Conservation (phyloP, 1,140 invertebrate genomes). For the Grapholita molesta region DNA sequence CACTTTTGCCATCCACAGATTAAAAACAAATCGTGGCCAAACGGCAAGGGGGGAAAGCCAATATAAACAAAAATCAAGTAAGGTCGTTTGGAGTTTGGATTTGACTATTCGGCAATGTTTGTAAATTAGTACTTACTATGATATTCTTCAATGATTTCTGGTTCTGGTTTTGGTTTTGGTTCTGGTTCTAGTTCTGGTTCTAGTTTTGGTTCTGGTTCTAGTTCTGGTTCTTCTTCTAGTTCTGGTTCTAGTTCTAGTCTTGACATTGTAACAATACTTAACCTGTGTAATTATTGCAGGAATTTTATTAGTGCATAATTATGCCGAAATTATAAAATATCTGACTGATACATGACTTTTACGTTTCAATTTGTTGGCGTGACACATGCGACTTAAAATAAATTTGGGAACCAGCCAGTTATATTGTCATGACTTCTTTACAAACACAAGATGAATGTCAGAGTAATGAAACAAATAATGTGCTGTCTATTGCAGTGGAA, state of each 20-base stretch:
- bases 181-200: background rate
- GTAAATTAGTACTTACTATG: background rate
- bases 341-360: constrained; percentile 52
- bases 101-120: background rate
- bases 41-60: too few relatives aligned
- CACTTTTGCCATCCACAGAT: too few relatives aligned
- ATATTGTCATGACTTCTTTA: constrained; percentile 64
- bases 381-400: constrained; percentile 68
- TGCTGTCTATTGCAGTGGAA: constrained; percentile 49
- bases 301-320: constrained; percentile 1
- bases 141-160: background rate
- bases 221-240: too few relatives aligned
- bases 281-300: background rate
- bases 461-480: constrained; percentile 52
- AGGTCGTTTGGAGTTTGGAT: background rate
- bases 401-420: constrained; percentile 70
- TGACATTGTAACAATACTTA: background rate
- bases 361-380: constrained; percentile 37
- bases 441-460: constrained; percentile 57
- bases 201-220: background rate
- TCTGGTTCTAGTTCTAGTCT: background rate
- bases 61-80: background rate
- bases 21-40: too few relatives aligned
- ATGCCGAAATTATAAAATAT: constrained; percentile 25
- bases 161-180: background rate